Conservation (phyloP, 2,113 vertebrate genomes). For the Colaptes auratus region DNA sequence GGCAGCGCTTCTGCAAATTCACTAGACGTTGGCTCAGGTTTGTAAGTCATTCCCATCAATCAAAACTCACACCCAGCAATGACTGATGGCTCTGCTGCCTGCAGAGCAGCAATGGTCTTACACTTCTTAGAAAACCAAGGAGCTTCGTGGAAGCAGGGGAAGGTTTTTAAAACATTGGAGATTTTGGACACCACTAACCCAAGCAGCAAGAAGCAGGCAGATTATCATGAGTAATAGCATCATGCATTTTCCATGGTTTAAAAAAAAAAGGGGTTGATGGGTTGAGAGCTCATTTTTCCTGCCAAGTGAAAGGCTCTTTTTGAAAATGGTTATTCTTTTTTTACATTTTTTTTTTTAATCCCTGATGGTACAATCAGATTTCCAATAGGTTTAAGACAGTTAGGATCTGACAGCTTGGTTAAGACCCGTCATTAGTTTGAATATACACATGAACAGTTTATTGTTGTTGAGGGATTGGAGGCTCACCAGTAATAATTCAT, state of each 20-base stretch:
- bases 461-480: constrained; percentile 59
- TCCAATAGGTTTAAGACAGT: constrained; percentile 28
- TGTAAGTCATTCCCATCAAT: constrained; percentile 34
- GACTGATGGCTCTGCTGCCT: constrained; percentile 33
- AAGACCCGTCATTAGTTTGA: constrained; percentile 60
- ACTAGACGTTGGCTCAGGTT: constrained; percentile 23
- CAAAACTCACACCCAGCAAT: constrained; percentile 36
- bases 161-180: background rate
- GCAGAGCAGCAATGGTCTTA: constrained; percentile 18
- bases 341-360: background rate
- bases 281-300: constrained; percentile 36
- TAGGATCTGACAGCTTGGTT: constrained; percentile 61
- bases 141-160: constrained; percentile 26
- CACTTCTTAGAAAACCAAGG: constrained; percentile 29
- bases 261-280: background rate
- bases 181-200: constrained; percentile 18
- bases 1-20: constrained; percentile 44
- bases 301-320: constrained; percentile 44
- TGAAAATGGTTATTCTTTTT: background rate
- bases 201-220: constrained; percentile 4
- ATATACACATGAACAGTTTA: constrained; percentile 60
- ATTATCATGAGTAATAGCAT: background rate
- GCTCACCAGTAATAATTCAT: constrained; percentile 68
- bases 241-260: constrained; percentile 11
- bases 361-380: constrained; percentile 56